Percentiles rank a stretch among this genome's conserved stretches.
phyloP scores from a whole-genome alignment of 2,113 vertebrate species.

The Cathartes aura region DNA sequence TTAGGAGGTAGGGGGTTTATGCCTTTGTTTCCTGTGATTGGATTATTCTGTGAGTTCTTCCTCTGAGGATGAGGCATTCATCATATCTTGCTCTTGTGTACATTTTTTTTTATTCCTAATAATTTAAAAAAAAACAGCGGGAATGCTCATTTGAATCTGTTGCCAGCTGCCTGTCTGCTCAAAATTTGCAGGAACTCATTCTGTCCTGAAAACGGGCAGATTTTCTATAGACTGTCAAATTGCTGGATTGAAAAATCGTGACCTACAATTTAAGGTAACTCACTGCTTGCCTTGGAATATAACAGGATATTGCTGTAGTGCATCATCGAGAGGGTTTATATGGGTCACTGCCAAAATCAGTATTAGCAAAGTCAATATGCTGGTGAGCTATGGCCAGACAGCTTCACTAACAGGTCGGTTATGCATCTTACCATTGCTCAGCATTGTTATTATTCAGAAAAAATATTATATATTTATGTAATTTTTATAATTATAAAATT shows the following conservation, averaged over 20 bases:
- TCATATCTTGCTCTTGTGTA: neutral
- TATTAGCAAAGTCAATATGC: neutral
- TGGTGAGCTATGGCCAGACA: neutral
- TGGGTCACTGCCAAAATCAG: neutral
- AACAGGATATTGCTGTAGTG: neutral
- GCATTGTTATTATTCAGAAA: neutral
- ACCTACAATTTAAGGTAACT: neutral
- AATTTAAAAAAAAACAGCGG: too few species aligned
- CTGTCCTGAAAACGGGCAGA: neutral
- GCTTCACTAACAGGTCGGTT: neutral
- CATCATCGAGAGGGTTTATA: neutral
- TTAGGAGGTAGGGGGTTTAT: neutral
- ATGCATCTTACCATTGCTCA: neutral
- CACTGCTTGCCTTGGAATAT: neutral
- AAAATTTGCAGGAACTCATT: neutral
- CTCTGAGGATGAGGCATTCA: neutral
- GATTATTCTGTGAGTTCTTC: neutral
- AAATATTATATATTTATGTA: neutral
- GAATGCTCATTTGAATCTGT: neutral
- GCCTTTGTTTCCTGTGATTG: neutral
- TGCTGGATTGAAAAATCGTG: accelerated
- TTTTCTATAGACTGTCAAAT: neutral
- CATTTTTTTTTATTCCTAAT: neutral
- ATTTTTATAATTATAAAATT: neutral
- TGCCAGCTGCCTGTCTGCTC: neutral